Evolutionary conservation across 2,113 vertebrate genomes (phyloP).

Genomic region (Chrysemys picta): DNA sequence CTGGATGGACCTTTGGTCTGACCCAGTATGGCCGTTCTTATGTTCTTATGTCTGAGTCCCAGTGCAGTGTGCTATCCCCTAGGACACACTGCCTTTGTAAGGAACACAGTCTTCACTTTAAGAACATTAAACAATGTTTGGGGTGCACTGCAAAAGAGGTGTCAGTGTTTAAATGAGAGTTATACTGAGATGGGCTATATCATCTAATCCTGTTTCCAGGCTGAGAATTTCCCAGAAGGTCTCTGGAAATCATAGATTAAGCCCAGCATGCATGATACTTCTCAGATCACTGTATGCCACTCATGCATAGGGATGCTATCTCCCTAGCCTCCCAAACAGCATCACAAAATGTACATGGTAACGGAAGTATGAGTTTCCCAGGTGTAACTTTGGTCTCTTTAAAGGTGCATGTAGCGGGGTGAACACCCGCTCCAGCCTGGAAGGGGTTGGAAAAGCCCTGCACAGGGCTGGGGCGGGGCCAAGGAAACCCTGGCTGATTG

Average conservation of each 20-base stretch:
- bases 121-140: background rate
- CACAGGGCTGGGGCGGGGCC: no score
- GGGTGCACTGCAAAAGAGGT: background rate
- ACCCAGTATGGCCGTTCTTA: no score
- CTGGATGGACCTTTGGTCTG: no score
- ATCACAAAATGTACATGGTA: background rate
- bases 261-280: background rate
- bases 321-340: background rate
- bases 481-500: no score
- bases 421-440: no score
- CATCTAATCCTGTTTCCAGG: background rate
- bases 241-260: background rate
- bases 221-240: background rate
- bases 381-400: background rate
- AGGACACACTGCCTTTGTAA: background rate
- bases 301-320: background rate
- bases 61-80: background rate
- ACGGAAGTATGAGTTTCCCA: background rate
- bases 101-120: fast-evolving
- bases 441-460: no score
- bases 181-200: background rate
- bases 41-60: background rate
- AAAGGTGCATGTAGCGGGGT: background rate
- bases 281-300: background rate
- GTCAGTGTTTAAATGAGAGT: background rate